Base-by-base conservation (phyloP, 1,140 invertebrate genomes). In the Drosophila equinoxialis region DNA sequence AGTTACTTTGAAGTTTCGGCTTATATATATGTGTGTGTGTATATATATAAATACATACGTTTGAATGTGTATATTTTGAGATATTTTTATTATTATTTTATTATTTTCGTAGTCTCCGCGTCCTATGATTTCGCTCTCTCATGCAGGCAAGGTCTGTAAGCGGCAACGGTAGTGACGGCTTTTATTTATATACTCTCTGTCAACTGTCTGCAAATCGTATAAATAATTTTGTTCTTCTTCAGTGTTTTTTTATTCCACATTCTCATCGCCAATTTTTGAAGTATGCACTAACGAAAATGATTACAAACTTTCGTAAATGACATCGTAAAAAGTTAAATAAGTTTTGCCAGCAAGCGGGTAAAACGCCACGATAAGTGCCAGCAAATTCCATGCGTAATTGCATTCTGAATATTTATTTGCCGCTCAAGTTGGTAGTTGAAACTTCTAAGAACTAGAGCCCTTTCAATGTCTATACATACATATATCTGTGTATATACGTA, bases 271-370 rank as follows among this genome's bases (percentile, higher is more conserved):
- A 79, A 79, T 77, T 84, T 76, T 79, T 84, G 73, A 84, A 85
- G 81, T 68, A 74, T 67, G 71, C 75, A 86, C 65, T 74, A 79
- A 87, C 72, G 76, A 82, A 87, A 87, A 87, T 77, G 84, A 89
- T 89, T 89, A 79, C 79, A 89, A 87, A 89, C 83, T 87, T 87
- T 81, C 48, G 51, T 65, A 80, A 87, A 89, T 83, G 84, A 87
- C 83, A 83, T 80, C 84, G 83, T 73, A 87, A 84, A 82, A 87
- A 89, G 73, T 89, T 83, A 89, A 87, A 89, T 80, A 87, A 89
- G 77, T 87, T 87, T 51, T 77, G 13, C 45, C 8, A 64, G 64
- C 65, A 67, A 71, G 72, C 57, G 64, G 67, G 64, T 54, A 77
- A 79, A 71, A 39, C 65, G 81, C 65, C 59, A 71, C 77, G 80